Percentiles rank a stretch among this genome's conserved stretches.
These are phyloP conservation scores for Corythornis madagascariensis DNA, from an alignment of 2,113 vertebrate genomes.

Conservation along the genomic window DNA sequence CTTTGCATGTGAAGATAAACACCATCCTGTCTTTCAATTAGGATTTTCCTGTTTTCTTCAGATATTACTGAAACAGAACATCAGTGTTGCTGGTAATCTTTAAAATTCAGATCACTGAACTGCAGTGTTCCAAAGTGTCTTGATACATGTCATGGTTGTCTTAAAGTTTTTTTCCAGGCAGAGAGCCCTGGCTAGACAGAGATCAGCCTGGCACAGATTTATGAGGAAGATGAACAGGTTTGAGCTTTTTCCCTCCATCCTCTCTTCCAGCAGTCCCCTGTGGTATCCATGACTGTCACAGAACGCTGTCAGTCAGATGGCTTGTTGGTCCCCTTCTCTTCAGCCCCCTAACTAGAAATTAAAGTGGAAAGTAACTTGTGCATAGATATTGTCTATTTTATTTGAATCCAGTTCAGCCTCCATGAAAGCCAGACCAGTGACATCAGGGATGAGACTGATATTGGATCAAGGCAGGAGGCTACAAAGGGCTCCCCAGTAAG, in stretches of 20 bases:
- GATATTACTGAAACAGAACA: neutral
- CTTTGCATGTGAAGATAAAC: neutral
- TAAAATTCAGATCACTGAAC: neutral
- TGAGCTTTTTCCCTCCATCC: neutral
- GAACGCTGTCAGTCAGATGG: neutral
- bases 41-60: neutral
- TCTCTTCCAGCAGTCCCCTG: neutral
- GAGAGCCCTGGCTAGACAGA: neutral
- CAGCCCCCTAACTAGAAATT: neutral
- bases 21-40: neutral
- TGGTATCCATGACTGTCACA: neutral
- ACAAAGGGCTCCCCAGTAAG: neutral
- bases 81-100: neutral
- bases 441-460: neutral
- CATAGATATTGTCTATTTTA: neutral
- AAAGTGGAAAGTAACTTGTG: neutral
- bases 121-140: neutral
- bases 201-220: neutral
- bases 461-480: neutral
- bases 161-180: neutral
- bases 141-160: neutral
- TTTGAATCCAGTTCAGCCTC: neutral
- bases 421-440: neutral
- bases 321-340: neutral
- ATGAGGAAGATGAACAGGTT: neutral